Percentiles rank a stretch among this genome's conserved stretches.
Evolutionary conservation across 2,113 vertebrate species (phyloP).

Genomic region (Rattus rattus): DNA sequence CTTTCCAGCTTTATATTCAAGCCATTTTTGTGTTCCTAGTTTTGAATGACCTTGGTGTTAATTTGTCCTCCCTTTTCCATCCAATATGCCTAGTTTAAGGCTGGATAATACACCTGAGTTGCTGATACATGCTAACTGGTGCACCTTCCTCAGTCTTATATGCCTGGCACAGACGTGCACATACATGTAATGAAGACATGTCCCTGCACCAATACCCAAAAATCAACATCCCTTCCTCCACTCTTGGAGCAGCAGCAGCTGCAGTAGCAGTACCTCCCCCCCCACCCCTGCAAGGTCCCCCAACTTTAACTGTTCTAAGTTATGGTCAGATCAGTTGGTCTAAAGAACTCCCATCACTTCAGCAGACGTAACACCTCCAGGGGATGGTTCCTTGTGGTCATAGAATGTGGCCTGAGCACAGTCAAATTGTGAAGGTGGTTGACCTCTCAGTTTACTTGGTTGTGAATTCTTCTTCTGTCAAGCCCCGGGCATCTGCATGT

Average conservation of each 20-base stretch:
- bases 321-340: neutral
- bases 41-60: neutral
- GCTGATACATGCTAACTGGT: neutral
- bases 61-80: neutral
- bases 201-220: neutral
- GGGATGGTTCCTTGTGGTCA: neutral
- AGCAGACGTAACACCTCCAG: neutral
- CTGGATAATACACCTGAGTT: neutral
- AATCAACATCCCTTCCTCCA: neutral
- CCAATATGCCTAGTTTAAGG: neutral
- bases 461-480: neutral
- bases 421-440: neutral
- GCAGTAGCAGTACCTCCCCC: neutral
- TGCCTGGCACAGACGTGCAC: neutral
- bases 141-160: neutral
- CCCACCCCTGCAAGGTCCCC: no score
- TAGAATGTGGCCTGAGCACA: neutral
- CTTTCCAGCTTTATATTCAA: neutral
- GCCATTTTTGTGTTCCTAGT: neutral
- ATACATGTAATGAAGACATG: neutral
- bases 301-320: neutral
- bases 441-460: neutral
- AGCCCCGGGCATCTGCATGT: neutral
- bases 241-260: neutral
- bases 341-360: neutral